phyloP scores from a whole-genome alignment of 1,140 invertebrate genomes.

The Drosophila bipectinata region DNA sequence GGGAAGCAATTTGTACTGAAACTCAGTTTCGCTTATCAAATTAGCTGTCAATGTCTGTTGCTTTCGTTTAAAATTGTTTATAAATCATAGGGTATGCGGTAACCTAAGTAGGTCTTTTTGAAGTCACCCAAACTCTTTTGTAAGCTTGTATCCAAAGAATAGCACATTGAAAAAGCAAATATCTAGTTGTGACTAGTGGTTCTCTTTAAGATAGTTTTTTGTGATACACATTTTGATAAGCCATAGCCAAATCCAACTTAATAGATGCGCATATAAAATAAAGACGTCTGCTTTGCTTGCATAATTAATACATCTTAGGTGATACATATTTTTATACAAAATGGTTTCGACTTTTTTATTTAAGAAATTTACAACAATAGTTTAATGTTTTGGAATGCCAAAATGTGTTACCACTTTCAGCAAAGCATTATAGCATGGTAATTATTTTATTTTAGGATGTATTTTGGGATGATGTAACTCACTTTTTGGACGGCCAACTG shows the following conservation, averaged over 20 bases:
- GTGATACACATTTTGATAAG: not conserved
- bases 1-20: slow-evolving; percentile 36
- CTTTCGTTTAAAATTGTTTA: not conserved
- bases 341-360: not conserved
- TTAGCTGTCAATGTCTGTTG: slow-evolving; percentile 37
- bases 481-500: slow-evolving; percentile 36
- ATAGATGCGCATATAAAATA: slow-evolving; percentile 32
- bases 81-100: slow-evolving; percentile 1
- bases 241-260: not conserved
- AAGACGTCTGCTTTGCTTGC: not conserved
- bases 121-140: too few relatives aligned
- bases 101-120: not conserved
- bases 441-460: not conserved
- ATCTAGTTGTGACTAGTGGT: too few relatives aligned
- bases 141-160: not conserved
- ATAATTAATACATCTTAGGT: slow-evolving; percentile 21
- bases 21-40: slow-evolving; percentile 45
- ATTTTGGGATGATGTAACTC: slow-evolving; percentile 8
- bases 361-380: not conserved
- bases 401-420: not conserved
- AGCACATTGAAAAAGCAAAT: not conserved
- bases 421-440: not conserved
- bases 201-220: not conserved
- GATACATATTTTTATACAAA: slow-evolving; percentile 23
- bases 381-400: not conserved